Evolutionary conservation across 2,797 vertebrate genomes (phyloP).

Genomic region (Rhodeus uyekii): DNA sequence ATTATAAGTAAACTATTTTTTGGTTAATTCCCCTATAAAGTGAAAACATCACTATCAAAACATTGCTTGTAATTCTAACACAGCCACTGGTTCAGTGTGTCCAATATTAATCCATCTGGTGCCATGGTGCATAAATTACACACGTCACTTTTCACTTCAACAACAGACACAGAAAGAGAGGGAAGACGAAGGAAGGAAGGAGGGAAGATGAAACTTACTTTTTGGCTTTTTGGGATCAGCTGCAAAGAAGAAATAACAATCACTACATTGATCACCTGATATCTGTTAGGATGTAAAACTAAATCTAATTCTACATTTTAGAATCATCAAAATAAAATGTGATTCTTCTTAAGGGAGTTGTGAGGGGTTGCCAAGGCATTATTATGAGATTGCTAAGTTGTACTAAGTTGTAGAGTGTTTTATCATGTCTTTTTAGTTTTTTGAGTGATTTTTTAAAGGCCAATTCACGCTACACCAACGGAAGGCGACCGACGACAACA

Average conservation of each 20-base stretch:
- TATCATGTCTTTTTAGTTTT: background rate
- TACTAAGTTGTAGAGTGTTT: background rate
- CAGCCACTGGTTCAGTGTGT: background rate
- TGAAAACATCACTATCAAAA: background rate
- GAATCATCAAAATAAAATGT: background rate
- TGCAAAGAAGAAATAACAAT: background rate
- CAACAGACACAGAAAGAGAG: background rate
- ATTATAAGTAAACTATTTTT: background rate
- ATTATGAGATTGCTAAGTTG: background rate
- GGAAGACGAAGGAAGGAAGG: too few species aligned
- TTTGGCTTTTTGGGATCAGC: background rate
- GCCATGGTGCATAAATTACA: background rate
- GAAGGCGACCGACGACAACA: background rate
- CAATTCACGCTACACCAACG: background rate
- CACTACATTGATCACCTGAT: background rate
- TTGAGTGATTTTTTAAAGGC: background rate
- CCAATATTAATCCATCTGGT: background rate
- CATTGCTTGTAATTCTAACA: background rate
- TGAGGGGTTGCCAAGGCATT: background rate
- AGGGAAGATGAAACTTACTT: conserved; percentile 3
- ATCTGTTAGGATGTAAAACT: background rate
- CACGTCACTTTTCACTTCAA: background rate
- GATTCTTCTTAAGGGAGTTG: background rate
- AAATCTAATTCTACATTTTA: background rate
- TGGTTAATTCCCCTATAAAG: background rate